Conservation (phyloP, 1,140 invertebrate genomes). For the Trichogramma pretiosum region DNA sequence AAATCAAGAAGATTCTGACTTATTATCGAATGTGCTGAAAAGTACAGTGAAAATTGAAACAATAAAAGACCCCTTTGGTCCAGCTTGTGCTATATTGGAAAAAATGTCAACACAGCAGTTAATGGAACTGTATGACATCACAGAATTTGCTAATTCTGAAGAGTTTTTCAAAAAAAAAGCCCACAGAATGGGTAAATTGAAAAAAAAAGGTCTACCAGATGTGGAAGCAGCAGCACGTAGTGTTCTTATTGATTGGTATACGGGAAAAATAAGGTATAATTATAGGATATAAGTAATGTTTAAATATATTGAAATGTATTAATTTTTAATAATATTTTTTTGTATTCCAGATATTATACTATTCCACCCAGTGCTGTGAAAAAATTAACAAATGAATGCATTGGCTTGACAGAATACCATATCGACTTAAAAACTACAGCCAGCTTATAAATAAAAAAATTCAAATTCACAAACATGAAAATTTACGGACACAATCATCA, state of each 20-base stretch:
- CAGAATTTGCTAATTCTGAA: conserved; percentile 61
- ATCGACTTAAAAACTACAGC: too few species aligned
- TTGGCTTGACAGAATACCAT: too few species aligned
- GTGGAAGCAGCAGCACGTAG: conserved; percentile 70
- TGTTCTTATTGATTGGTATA: conserved; percentile 87
- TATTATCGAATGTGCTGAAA: conserved; percentile 70
- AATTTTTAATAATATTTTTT: too few species aligned
- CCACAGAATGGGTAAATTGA: conserved; percentile 72
- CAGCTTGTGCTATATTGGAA: conserved; percentile 79
- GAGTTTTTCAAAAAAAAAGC: conserved; percentile 87
- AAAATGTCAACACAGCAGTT: conserved; percentile 76
- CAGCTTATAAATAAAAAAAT: too few species aligned
- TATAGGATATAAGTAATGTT: too few species aligned
- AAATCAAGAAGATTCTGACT: conserved; percentile 44
- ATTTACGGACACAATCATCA: too few species aligned
- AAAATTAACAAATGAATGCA: too few species aligned
- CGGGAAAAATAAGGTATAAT: conserved; percentile 49
- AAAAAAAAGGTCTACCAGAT: conserved; percentile 87
- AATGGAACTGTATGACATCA: conserved; percentile 66
- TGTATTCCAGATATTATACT: too few species aligned
- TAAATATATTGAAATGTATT: too few species aligned
- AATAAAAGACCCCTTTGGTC: conserved; percentile 74
- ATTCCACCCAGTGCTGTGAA: too few species aligned
- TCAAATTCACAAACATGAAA: too few species aligned
- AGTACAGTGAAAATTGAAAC: conserved; percentile 84